Evolutionary conservation across 2,888 invertebrate species (phyloP), one percentile per base, ranked within the genome.

Genomic region (Drosophila falleni): DNA sequence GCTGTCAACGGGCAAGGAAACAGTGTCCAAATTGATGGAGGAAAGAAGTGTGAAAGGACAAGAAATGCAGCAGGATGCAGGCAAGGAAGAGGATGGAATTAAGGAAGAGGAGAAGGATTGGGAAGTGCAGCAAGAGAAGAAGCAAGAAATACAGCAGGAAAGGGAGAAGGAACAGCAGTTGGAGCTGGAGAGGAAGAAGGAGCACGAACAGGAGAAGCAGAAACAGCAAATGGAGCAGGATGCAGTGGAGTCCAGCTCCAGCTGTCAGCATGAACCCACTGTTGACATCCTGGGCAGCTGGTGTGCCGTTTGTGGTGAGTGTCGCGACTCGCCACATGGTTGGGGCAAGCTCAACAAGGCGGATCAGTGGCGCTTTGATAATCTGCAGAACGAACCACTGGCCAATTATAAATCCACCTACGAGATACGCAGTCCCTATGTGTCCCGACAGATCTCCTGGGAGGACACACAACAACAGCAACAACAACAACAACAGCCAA

Each of bases 381-480:
- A 81, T 49, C 42, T 86, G 29, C 71, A 83, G 11, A 88, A 89
- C 33, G 90, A 84, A 23, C 73, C 76, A 35, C 58, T 90, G 68
- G 84, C 87, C 63, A 91, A 89, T 44, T 91, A 91, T 74, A 83
- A 90, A 55, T 84, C 91, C 61, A 90, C 87, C 54, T 91, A 91
- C 56, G 91, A 91, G 65, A 80, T 91, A 29, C 87, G 81, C 31
- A 90, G 90, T 79, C 91, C 91, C 0, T 90, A 90, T 60, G 64
- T 91, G 47, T 90, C 90, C 11, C 80, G 87, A 1, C 91, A 91
- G 68, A 90, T 91, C 60, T 86, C 89, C 55, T 91, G 90, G 91
- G 87, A 90, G 67, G 89, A 91, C 2, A 69, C 77, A 15, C 89
- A 76, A 39, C 64, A 51, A 5, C 67, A 58, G 8, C 26, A 60